Evolutionary conservation across 2,113 vertebrate genomes (phyloP).

Genomic region (Pygoscelis adeliae): DNA sequence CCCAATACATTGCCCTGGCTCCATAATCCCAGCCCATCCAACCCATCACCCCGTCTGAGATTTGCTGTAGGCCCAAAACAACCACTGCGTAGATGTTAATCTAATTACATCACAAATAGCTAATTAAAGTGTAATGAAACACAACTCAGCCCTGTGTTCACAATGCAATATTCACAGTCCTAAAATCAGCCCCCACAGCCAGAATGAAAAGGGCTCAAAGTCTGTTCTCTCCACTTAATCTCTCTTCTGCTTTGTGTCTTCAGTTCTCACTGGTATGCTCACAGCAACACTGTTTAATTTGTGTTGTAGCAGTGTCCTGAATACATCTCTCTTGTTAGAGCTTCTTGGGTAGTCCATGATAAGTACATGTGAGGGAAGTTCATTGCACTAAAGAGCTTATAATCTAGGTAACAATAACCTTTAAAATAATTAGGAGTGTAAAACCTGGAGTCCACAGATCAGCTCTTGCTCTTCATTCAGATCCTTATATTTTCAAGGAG

Average conservation of each 20-base stretch:
- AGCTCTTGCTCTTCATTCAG: background rate
- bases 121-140: background rate
- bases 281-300: background rate
- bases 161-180: background rate
- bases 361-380: background rate
- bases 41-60: background rate
- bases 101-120: background rate
- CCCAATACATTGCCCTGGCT: background rate
- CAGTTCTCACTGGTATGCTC: background rate
- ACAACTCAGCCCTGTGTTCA: background rate
- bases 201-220: background rate
- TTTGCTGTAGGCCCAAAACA: background rate
- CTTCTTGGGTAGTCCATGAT: background rate
- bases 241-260: background rate
- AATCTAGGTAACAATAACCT: background rate
- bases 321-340: background rate
- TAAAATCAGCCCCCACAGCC: background rate
- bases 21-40: no score
- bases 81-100: background rate
- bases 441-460: background rate
- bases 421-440: background rate
- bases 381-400: background rate
- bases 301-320: background rate
- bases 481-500: background rate
- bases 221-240: background rate